Conservation (phyloP, 2,888 invertebrate species). For the Schizaphis graminum region DNA sequence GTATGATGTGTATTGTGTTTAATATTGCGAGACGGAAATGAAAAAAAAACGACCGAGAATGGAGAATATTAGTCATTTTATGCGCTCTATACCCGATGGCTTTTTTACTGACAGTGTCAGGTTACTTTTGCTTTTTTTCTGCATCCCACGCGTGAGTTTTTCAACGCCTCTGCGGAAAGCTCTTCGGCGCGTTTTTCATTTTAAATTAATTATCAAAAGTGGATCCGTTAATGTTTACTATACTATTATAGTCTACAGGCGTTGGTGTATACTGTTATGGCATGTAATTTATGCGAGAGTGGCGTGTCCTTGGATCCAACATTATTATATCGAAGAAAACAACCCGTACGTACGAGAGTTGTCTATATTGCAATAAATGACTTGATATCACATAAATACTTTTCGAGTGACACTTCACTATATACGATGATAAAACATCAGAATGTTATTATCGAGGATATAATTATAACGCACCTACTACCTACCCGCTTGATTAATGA, state of each 20-base stretch:
- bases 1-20: not conserved
- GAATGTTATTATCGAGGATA: not conserved
- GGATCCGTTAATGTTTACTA: not conserved
- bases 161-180: not conserved
- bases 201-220: not conserved
- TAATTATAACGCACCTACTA: not conserved
- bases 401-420: not conserved
- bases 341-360: not conserved
- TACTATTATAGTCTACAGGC: too few species aligned
- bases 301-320: not conserved
- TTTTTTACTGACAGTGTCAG: not conserved
- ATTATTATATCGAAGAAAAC: not conserved
- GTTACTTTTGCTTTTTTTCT: not conserved
- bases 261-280: not conserved
- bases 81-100: not conserved
- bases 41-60: slow-evolving; percentile 3
- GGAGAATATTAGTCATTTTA: slow-evolving; percentile 12
- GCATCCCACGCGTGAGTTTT: not conserved
- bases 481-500: not conserved
- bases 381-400: not conserved
- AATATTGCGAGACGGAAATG: not conserved
- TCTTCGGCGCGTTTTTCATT: not conserved
- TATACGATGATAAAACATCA: not conserved
- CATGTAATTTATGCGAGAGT: not conserved
- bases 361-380: not conserved